Evolutionary conservation across 92 coral and sea anemone species (phyloP).

Genomic region (Zoanthus gigantus): DNA sequence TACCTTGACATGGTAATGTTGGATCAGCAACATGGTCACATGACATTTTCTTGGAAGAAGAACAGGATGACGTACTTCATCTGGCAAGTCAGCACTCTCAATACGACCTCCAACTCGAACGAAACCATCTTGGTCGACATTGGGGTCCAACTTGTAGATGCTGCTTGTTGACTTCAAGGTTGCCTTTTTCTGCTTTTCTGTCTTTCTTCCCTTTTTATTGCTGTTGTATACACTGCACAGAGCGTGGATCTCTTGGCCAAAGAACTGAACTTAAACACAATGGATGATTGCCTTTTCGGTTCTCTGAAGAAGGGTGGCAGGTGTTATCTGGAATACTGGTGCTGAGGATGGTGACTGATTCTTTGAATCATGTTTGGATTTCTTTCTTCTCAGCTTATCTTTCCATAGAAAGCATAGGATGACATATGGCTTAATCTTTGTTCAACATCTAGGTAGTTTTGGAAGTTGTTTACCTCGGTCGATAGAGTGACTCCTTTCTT

Average conservation of each 20-base stretch:
- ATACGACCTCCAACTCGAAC: too few relatives aligned
- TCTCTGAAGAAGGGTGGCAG: not conserved
- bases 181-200: not conserved
- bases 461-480: too few relatives aligned
- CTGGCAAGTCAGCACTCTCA: not conserved
- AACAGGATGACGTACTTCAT: not conserved
- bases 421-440: not conserved
- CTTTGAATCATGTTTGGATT: not conserved
- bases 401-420: not conserved
- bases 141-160: not conserved
- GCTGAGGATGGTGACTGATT: not conserved
- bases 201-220: not conserved
- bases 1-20: slow-evolving; percentile 1
- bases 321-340: not conserved
- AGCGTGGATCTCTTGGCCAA: not conserved
- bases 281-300: too few relatives aligned
- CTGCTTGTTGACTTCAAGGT: not conserved
- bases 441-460: too few relatives aligned
- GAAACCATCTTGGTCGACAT: too few relatives aligned
- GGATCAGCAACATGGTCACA: not conserved
- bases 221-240: not conserved
- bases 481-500: not conserved
- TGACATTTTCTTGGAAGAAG: not conserved
- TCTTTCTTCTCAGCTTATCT: not conserved
- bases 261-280: too few relatives aligned